phyloP scores from a whole-genome alignment of 2,888 invertebrate species.

The Eilema griseolum region DNA sequence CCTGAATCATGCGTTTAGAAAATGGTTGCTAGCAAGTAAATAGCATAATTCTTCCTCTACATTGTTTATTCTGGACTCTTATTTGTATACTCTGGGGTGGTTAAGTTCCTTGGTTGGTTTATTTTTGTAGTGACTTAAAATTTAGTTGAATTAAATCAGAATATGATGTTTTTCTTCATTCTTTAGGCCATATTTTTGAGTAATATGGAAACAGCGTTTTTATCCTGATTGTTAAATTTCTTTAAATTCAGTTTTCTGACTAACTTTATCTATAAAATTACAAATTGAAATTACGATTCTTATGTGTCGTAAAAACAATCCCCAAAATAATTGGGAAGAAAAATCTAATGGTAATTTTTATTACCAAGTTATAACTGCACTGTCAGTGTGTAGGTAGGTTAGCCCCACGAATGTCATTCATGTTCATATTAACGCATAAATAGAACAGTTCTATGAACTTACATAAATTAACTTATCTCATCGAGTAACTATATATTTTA shows the following conservation, averaged over 20 bases:
- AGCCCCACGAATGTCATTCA: background rate
- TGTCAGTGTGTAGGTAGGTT: background rate
- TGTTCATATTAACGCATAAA: constrained; percentile 8
- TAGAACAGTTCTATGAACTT: constrained; percentile 6
- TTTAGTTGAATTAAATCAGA: background rate
- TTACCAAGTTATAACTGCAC: background rate
- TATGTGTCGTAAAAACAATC: no score
- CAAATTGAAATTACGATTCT: no score
- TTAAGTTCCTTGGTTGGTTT: background rate
- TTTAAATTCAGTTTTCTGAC: no score
- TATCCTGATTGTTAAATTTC: no score
- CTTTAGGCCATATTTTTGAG: no score
- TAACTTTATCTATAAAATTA: no score
- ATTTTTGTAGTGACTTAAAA: background rate
- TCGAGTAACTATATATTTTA: constrained; percentile 20
- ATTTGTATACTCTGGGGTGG: background rate
- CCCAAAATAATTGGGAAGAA: no score
- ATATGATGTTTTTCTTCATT: no score
- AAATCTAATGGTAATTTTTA: background rate
- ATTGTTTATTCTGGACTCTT: background rate
- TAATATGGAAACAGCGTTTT: no score
- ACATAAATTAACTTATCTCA: constrained; percentile 21
- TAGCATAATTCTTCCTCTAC: constrained; percentile 18
- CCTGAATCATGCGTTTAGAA: constrained; percentile 59
- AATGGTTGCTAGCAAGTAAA: constrained; percentile 50